These are phyloP conservation scores for Hydrolagus affinis DNA, from an alignment of 2,113 vertebrate genomes.

Conservation along the genomic window DNA sequence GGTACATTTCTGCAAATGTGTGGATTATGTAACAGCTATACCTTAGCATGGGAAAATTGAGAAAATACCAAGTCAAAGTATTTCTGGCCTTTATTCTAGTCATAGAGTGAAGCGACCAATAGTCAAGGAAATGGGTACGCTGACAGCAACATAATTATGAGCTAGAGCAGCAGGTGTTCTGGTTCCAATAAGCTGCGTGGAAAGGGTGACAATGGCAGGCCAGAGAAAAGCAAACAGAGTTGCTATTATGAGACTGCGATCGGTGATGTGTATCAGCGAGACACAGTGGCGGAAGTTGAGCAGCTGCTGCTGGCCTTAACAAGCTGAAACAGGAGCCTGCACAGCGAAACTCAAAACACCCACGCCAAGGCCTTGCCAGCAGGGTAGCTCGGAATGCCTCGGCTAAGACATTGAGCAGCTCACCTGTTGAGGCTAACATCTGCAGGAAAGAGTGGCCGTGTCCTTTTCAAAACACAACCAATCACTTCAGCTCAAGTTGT, in stretches of 20 bases:
- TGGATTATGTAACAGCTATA: slow-evolving; percentile 14
- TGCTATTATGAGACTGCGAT: slow-evolving; percentile 32
- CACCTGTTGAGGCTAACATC: slow-evolving; percentile 31
- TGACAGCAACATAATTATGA: slow-evolving; percentile 33
- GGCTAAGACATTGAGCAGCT: slow-evolving; percentile 31
- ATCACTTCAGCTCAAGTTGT: background rate
- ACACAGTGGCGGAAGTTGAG: slow-evolving; percentile 31
- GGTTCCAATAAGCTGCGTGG: slow-evolving; percentile 31
- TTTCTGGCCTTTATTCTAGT: slow-evolving; percentile 31
- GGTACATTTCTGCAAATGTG: background rate
- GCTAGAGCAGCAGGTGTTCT: slow-evolving; percentile 31
- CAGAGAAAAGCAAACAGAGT: slow-evolving; percentile 33
- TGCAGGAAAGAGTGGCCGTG: slow-evolving; percentile 15
- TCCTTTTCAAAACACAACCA: slow-evolving; percentile 17
- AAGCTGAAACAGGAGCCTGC: slow-evolving; percentile 32
- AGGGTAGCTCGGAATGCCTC: slow-evolving; percentile 23
- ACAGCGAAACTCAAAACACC: slow-evolving; percentile 32
- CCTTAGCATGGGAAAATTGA: slow-evolving; percentile 28
- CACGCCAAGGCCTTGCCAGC: slow-evolving; percentile 30
- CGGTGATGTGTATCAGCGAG: slow-evolving; percentile 31
- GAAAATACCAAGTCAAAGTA: slow-evolving; percentile 8
- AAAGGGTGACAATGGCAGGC: slow-evolving; percentile 31
- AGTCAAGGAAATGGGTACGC: slow-evolving; percentile 31
- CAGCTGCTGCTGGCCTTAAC: slow-evolving; percentile 32
- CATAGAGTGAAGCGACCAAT: slow-evolving; percentile 31